phyloP scores from a whole-genome alignment of 2,888 invertebrate species.

The Chymomyza procnemis region DNA sequence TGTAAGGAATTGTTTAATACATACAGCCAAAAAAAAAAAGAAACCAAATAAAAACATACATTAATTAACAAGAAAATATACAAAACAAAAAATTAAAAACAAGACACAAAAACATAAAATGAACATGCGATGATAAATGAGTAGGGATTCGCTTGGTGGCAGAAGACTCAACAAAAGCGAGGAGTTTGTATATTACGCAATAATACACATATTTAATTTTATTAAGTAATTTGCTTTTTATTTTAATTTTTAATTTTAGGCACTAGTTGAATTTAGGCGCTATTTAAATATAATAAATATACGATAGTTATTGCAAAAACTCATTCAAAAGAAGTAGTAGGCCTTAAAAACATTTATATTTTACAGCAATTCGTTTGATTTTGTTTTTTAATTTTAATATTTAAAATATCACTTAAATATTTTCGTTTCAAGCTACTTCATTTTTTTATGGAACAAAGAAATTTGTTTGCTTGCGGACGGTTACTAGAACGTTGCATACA shows the following conservation, averaged over 20 bases:
- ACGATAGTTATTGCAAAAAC: conserved; percentile 55
- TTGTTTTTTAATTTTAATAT: conserved; percentile 23
- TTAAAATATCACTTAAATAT: conserved; percentile 68
- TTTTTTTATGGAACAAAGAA: conserved; percentile 4
- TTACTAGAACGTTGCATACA: conserved; percentile 40
- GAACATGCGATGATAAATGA: conserved; percentile 42
- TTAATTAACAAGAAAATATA: conserved; percentile 33
- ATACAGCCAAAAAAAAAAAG: conserved; percentile 11
- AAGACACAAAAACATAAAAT: conserved; percentile 21
- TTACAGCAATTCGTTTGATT: conserved; percentile 47
- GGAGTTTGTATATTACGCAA: conserved; percentile 23
- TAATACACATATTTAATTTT: conserved; percentile 54
- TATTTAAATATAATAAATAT: conserved; percentile 42
- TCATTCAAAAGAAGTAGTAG: conserved; percentile 56
- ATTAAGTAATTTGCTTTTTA: conserved; percentile 54
- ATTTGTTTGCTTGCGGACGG: conserved; percentile 47
- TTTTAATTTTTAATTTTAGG: conserved; percentile 38
- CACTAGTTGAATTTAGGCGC: conserved; percentile 16
- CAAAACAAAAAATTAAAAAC: conserved; percentile 24
- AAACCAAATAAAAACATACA: conserved; percentile 26
- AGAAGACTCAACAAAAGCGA: background rate
- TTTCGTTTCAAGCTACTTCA: conserved; percentile 57
- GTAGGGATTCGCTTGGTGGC: too few relatives aligned
- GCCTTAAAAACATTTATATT: conserved; percentile 52
- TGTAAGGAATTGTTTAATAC: background rate